Conservation (phyloP, 2,797 vertebrate genomes). For the Tarsius wallacei region DNA sequence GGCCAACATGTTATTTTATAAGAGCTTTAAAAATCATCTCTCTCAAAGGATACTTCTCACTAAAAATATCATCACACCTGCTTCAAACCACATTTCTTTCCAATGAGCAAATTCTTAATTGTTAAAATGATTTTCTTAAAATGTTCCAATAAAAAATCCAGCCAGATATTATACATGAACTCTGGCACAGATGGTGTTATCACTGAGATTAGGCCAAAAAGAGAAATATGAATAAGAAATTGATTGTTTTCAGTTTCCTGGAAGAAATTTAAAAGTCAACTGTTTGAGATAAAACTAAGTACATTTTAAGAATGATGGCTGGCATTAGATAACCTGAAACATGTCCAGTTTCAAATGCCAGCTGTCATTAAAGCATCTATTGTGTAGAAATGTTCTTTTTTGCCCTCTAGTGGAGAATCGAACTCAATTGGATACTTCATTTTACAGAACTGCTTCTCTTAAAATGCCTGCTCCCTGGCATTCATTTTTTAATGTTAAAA, state of each 20-base stretch:
- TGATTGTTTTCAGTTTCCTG: slow-evolving; percentile 48
- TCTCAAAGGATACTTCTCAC: not conserved
- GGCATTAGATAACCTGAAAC: not conserved
- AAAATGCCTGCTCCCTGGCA: slow-evolving; percentile 47
- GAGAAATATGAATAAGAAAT: not conserved
- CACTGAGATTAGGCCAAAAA: not conserved
- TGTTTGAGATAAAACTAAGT: slow-evolving; percentile 27
- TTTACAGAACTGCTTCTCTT: slow-evolving; percentile 42
- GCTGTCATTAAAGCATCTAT: not conserved
- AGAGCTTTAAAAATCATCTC: slow-evolving; percentile 31
- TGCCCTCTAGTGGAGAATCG: slow-evolving; percentile 84
- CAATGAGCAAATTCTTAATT: slow-evolving; percentile 29
- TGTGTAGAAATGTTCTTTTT: slow-evolving; percentile 20
- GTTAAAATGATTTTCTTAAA: not conserved
- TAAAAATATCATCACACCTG: not conserved
- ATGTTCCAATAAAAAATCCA: slow-evolving; percentile 40
- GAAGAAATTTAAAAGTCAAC: slow-evolving; percentile 73
- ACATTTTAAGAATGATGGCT: not conserved
- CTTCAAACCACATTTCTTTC: not conserved
- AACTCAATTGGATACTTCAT: slow-evolving; percentile 20
- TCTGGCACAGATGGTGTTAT: not conserved
- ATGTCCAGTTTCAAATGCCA: not conserved
- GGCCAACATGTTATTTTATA: not conserved
- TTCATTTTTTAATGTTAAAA: slow-evolving; percentile 62
- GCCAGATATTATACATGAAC: not conserved